phyloP scores from a whole-genome alignment of 2,888 invertebrate genomes.

The Nineta flava region DNA sequence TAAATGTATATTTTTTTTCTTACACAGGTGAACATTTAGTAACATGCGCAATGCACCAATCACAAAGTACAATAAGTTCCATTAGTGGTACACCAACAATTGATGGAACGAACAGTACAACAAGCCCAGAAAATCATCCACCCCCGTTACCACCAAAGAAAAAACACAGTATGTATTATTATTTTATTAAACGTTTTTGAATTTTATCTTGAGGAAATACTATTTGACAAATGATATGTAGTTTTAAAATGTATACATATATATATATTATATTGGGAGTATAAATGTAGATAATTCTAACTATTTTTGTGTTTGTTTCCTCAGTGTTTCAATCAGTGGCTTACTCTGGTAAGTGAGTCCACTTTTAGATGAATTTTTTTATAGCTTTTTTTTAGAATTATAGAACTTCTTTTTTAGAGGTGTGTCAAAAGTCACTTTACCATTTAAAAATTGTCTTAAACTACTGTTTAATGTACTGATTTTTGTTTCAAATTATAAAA shows the following conservation, averaged over 20 bases:
- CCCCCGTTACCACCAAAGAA: constrained; percentile 88
- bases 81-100: background rate
- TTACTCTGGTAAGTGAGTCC: constrained; percentile 80
- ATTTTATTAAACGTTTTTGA: background rate
- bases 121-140: constrained; percentile 45
- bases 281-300: background rate
- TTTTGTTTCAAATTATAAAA: too few relatives aligned
- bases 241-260: background rate
- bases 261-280: background rate
- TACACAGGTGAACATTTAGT: constrained; percentile 22
- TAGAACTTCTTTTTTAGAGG: background rate
- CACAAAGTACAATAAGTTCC: constrained; percentile 17
- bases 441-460: too few relatives aligned
- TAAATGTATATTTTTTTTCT: too few relatives aligned
- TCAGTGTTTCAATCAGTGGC: constrained; percentile 93
- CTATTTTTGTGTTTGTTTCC: constrained; percentile 15
- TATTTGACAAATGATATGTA: too few relatives aligned
- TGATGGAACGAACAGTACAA: constrained; percentile 16
- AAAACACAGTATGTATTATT: constrained; percentile 75
- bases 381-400: background rate
- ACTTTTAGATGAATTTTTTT: constrained; percentile 9
- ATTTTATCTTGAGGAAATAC: too few relatives aligned
- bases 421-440: too few relatives aligned
- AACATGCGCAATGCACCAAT: constrained; percentile 27
- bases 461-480: too few relatives aligned